Percentiles rank a stretch among this genome's conserved stretches.
Evolutionary conservation across 2,797 vertebrate genomes (phyloP).

Genomic region (Squalus acanthias): DNA sequence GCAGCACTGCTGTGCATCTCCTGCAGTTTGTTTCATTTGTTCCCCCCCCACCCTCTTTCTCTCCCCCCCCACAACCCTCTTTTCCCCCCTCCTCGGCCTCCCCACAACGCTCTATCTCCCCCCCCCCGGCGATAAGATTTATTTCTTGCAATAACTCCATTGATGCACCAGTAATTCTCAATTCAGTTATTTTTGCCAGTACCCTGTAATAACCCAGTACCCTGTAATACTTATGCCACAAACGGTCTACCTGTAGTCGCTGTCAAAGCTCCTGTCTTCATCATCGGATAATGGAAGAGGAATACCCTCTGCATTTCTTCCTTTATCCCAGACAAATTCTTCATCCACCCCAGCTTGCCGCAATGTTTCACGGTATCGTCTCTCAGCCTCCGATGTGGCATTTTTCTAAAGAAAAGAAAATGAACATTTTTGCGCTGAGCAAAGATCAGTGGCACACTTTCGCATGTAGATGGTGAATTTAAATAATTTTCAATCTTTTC

Average conservation of each 20-base stretch:
- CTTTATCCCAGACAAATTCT: constrained; percentile 73
- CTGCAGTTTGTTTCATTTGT: background rate
- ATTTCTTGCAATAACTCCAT: background rate
- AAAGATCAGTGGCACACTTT: background rate
- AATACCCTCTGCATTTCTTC: constrained; percentile 47
- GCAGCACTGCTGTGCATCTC: background rate
- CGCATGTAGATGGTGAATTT: background rate
- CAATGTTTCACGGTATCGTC: constrained; percentile 66
- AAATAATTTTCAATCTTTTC: background rate
- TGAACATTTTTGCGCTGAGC: background rate
- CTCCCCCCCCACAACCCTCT: background rate
- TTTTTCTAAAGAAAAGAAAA: constrained; percentile 53
- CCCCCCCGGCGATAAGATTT: background rate
- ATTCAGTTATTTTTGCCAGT: background rate
- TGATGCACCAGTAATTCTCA: background rate
- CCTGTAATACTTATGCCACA: background rate
- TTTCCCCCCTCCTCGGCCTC: background rate
- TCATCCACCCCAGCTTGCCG: constrained; percentile 72
- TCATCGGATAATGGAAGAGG: constrained; percentile 43
- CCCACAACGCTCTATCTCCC: background rate
- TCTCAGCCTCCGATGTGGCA: constrained; percentile 71
- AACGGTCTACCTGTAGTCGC: constrained; percentile 56
- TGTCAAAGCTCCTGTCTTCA: constrained; percentile 44
- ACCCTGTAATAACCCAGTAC: background rate
- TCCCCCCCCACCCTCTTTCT: background rate